phyloP scores from a whole-genome alignment of 2,113 vertebrate genomes.

The Chlamydotis undulata region DNA sequence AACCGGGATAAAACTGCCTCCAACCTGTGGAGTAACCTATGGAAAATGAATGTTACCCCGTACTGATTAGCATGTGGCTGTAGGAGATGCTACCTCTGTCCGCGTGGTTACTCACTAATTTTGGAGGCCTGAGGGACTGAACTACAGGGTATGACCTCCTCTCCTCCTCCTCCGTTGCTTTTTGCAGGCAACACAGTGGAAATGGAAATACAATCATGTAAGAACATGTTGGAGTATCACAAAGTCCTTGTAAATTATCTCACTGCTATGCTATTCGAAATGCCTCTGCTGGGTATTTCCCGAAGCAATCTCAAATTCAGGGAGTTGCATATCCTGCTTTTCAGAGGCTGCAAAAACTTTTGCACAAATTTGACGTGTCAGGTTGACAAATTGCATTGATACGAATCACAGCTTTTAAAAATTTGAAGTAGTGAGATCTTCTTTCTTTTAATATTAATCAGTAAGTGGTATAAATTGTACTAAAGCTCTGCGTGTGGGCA shows the following conservation, averaged over 20 bases:
- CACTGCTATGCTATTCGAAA: not conserved
- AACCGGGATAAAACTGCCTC: not conserved
- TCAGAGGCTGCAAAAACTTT: not conserved
- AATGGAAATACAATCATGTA: not conserved
- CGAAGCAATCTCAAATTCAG: not conserved
- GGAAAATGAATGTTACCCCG: not conserved
- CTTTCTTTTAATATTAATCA: not conserved
- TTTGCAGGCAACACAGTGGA: not conserved
- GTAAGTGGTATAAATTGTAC: not conserved
- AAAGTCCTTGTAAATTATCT: not conserved
- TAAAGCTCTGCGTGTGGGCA: not conserved
- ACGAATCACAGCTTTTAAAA: not conserved
- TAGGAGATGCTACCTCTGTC: not conserved
- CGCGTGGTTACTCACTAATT: fast-evolving
- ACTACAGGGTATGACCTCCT: not conserved
- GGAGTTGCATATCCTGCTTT: not conserved
- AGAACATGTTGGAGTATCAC: not conserved
- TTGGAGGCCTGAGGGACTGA: not conserved
- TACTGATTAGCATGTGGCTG: not conserved
- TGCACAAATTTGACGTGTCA: too few relatives aligned
- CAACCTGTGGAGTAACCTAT: not conserved
- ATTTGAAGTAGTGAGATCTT: not conserved
- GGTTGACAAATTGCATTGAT: not conserved
- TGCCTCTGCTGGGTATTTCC: not conserved
- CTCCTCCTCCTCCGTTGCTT: not conserved